Base-by-base conservation (phyloP, 2,888 invertebrate genomes). In the Netelia melanura region DNA sequence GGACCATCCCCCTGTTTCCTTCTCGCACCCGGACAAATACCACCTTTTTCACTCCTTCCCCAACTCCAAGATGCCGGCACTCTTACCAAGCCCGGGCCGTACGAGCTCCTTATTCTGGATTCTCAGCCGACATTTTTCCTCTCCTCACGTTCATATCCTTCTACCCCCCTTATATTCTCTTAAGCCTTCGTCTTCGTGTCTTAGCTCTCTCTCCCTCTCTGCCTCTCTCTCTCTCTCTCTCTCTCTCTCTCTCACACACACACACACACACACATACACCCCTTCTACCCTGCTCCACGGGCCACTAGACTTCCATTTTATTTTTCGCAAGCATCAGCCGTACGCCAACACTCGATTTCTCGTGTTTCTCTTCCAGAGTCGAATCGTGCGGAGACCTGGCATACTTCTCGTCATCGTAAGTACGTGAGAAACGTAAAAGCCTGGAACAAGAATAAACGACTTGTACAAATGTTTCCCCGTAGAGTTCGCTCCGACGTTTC, bases 1-100 rank as follows among this genome's bases (percentile, higher is more conserved):
- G 67, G 72, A 23, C 14, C 44, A 38, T 38, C 48, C 17, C 48
- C 52, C 58, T 72, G 52, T 84, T 83, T 84, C 84, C 81, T 86
- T 83, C 78, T 82, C 78, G 70, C 84, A 85, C 78, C 85, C 77
- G 67, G 38, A 62, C 85, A 64, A 72, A 65, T 52, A 74, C 56
- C 17, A 43, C 58, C 38, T 30, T 81, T 74, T 78, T 70, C 74
- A n/a, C 70, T 74, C 58, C 67, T 79, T 64, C 43, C 62, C 58
- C 30, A 76, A 48, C 52, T 48, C 58, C 10, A 58, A 58, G 38
- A 38, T 6, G 38, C 72, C 52, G 6, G 17, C 68, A 62, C 68
- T 23, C 75, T 43, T 38, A 17, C 64, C 3, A 48, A 68, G 61
- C 44, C 54, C 72, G 25, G 38, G 38, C 38, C 62, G 68, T 38